phyloP scores from a whole-genome alignment of 2,113 vertebrate species.

The Pituophis catenifer region DNA sequence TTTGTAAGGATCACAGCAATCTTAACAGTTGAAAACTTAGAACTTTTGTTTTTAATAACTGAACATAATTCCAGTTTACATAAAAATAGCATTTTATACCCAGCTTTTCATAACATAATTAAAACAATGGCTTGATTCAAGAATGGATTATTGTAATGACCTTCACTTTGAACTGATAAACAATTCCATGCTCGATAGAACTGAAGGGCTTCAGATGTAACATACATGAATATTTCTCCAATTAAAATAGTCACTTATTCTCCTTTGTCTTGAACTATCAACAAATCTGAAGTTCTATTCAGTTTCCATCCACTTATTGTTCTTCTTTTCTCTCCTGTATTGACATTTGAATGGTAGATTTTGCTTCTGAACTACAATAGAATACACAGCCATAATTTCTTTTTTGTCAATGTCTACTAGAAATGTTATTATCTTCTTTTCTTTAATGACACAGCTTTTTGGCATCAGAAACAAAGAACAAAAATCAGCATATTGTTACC shows the following conservation, averaged over 20 bases:
- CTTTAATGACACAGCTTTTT: background rate
- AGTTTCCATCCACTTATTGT: background rate
- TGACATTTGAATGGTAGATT: conserved; percentile 11
- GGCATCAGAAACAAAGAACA: background rate
- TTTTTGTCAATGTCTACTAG: background rate
- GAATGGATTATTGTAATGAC: background rate
- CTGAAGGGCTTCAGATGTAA: background rate
- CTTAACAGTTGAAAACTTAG: background rate
- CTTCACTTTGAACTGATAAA: background rate
- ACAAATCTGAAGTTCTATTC: background rate
- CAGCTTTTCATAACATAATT: background rate
- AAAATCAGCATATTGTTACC: background rate
- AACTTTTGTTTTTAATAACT: conserved; percentile 17
- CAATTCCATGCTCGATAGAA: background rate
- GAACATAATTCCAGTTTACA: background rate
- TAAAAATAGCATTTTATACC: background rate
- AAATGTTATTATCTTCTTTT: background rate
- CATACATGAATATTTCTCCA: background rate
- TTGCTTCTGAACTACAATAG: conserved; percentile 11
- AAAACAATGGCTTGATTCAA: background rate
- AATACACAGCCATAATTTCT: background rate
- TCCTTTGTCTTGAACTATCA: background rate
- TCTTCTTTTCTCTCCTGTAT: background rate
- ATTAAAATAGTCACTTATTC: background rate
- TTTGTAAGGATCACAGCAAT: background rate